Evolutionary conservation across 2,888 invertebrate genomes (phyloP).

Genomic region (Lithophane socia): DNA sequence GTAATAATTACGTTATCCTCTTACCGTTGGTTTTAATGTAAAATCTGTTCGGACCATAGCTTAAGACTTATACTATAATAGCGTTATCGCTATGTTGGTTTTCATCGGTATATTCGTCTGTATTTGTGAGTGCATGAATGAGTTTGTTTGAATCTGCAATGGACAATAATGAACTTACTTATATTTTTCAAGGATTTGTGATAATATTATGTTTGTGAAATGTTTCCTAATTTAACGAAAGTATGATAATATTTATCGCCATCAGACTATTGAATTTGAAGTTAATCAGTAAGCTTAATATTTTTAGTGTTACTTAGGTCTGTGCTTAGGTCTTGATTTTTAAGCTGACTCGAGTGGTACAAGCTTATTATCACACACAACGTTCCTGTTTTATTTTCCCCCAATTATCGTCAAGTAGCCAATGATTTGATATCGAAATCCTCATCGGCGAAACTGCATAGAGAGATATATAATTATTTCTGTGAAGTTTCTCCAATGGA

Average conservation of each 20-base stretch:
- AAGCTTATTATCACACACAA: slow-evolving; percentile 6
- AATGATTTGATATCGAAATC: background rate
- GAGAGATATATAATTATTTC: too few relatives aligned
- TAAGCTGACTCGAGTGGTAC: slow-evolving; percentile 8
- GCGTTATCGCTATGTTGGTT: slow-evolving; percentile 16
- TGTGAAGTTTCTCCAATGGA: too few relatives aligned
- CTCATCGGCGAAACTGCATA: too few relatives aligned
- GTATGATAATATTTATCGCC: slow-evolving; percentile 17
- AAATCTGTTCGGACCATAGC: slow-evolving; percentile 10
- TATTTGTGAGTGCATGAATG: slow-evolving; percentile 22
- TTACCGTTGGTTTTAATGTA: slow-evolving; percentile 4
- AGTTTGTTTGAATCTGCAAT: slow-evolving; percentile 32
- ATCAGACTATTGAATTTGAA: slow-evolving; percentile 17
- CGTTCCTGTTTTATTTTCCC: slow-evolving; percentile 10
- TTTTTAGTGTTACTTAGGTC: background rate
- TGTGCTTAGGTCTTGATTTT: background rate
- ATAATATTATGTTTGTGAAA: slow-evolving; percentile 26
- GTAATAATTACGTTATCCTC: slow-evolving; percentile 9
- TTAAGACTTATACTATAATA: slow-evolving; percentile 12
- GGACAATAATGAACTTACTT: background rate
- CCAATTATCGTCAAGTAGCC: background rate
- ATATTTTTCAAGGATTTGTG: slow-evolving; percentile 10
- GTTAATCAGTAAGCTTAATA: background rate
- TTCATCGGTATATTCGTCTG: background rate
- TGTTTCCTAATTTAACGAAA: slow-evolving; percentile 7